Percentiles rank a stretch among this genome's conserved stretches.
phyloP scores from a whole-genome alignment of 2,888 invertebrate genomes.

The Phytoseiulus persimilis region DNA sequence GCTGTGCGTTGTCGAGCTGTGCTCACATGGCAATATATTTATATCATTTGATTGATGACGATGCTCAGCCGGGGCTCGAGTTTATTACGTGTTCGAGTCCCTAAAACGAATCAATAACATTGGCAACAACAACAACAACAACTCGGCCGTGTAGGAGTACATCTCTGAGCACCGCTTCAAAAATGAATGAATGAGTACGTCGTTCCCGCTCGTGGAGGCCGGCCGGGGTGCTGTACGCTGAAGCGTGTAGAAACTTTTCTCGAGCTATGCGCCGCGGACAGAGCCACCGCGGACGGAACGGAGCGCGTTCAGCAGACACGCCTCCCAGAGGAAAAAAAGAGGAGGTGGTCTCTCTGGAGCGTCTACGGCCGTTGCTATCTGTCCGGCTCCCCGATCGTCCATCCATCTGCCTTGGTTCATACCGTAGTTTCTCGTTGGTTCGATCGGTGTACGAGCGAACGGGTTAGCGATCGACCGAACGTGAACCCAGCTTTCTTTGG shows the following conservation, averaged over 20 bases:
- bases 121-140: neutral
- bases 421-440: neutral
- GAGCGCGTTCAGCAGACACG: neutral
- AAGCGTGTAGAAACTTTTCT: neutral
- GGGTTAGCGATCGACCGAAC: neutral
- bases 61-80: neutral
- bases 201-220: neutral
- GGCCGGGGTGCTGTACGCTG: neutral
- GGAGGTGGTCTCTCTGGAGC: neutral
- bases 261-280: neutral
- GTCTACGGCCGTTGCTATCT: neutral
- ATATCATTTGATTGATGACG: neutral
- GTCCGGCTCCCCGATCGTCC: neutral
- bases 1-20: neutral
- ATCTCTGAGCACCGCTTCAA: too few relatives aligned
- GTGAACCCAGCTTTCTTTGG: neutral
- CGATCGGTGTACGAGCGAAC: neutral
- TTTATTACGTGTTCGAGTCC: neutral
- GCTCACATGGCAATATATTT: neutral
- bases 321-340: neutral
- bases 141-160: too few relatives aligned
- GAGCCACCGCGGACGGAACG: too few relatives aligned
- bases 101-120: neutral
- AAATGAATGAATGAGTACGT: neutral
- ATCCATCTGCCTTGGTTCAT: neutral